Conservation (phyloP, 2,113 vertebrate species). For the Microcebus griseorufus region DNA sequence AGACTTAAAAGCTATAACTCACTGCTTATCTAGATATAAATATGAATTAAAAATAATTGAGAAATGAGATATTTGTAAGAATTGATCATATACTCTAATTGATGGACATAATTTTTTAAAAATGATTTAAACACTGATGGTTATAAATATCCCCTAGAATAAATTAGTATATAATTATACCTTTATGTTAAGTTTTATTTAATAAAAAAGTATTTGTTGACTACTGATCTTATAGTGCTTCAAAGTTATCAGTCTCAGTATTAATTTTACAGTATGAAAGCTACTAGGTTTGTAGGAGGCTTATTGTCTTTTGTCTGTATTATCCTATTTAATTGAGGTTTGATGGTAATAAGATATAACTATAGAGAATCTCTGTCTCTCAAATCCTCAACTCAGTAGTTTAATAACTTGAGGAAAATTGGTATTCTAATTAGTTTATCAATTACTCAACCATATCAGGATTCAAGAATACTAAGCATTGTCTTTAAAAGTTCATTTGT, state of each 20-base stretch:
- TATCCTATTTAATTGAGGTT: neutral
- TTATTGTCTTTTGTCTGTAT: neutral
- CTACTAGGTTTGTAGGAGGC: neutral
- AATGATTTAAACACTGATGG: neutral
- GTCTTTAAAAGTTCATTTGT: conserved; percentile 3
- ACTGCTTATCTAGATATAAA: conserved; percentile 10
- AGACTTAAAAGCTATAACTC: neutral
- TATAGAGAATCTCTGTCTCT: neutral
- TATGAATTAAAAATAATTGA: neutral
- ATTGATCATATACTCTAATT: neutral
- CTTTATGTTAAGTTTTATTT: neutral
- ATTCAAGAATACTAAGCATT: conserved; percentile 3
- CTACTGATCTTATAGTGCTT: neutral
- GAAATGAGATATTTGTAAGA: conserved; percentile 16
- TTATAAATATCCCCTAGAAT: neutral
- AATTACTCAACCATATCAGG: neutral
- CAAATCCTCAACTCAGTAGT: neutral
- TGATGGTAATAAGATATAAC: neutral
- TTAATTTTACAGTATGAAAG: conserved; percentile 16
- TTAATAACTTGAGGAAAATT: conserved; percentile 40
- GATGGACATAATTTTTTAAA: neutral
- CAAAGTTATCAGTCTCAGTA: neutral
- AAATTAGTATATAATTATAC: neutral
- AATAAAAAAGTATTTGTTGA: neutral
- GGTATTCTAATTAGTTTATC: neutral